Conservation (phyloP, 2,797 vertebrate genomes). For the Otolemur crassicaudatus region DNA sequence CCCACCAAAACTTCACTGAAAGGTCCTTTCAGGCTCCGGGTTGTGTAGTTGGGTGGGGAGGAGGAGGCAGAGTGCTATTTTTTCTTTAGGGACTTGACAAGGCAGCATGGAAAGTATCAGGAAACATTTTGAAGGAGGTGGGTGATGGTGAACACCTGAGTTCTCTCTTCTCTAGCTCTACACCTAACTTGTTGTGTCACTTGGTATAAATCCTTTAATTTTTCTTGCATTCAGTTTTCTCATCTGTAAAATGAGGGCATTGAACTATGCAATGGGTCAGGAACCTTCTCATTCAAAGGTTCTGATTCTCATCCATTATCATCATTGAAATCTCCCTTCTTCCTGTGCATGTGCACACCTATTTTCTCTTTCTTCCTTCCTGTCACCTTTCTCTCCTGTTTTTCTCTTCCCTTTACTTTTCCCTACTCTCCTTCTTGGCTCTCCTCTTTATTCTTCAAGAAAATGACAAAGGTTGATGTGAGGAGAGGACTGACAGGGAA, state of each 20-base stretch:
- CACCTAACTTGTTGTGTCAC: not conserved
- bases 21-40: not conserved
- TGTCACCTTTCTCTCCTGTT: not conserved
- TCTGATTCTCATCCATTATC: not conserved
- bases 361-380: not conserved
- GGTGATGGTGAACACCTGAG: not conserved
- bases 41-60: not conserved
- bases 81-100: not conserved
- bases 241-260: not conserved
- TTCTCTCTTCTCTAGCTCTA: not conserved
- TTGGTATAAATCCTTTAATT: not conserved
- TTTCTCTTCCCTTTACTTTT: not conserved
- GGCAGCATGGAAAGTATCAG: not conserved
- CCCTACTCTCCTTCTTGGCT: not conserved
- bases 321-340: not conserved
- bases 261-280: not conserved
- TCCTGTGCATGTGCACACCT: not conserved
- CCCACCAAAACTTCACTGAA: not conserved
- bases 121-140: not conserved
- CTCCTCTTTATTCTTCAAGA: not conserved
- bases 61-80: not conserved
- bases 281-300: not conserved
- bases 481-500: not conserved
- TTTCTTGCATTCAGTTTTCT: not conserved
- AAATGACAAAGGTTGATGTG: not conserved